These are phyloP conservation scores for Noctuana brunneofusca DNA, from an alignment of 2,888 invertebrate genomes.

Conservation along the genomic window DNA sequence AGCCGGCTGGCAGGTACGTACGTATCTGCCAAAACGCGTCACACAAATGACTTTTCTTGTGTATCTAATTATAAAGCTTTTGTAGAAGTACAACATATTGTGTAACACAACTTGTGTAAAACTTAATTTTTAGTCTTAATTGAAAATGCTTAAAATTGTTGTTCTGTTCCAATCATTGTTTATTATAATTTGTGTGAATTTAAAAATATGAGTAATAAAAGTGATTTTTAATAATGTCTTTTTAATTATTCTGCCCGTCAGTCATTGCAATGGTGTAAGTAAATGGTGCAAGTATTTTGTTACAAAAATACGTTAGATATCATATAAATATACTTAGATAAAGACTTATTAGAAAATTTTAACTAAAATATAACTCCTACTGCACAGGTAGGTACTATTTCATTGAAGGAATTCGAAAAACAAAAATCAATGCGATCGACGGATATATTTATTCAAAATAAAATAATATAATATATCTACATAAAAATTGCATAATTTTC, in stretches of 20 bases:
- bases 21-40: conserved; percentile 4
- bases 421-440: conserved; percentile 2
- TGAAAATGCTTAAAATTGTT: conserved; percentile 37
- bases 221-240: conserved; percentile 49
- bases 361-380: no score
- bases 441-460: conserved; percentile 22
- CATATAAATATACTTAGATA: no score
- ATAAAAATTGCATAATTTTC: no score
- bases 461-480: conserved; percentile 6
- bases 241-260: conserved; percentile 32
- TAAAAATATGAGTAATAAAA: conserved; percentile 52
- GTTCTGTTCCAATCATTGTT: conserved; percentile 40
- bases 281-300: no score
- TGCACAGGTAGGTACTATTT: no score
- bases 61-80: conserved; percentile 48
- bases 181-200: conserved; percentile 52
- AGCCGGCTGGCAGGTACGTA: neutral
- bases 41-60: conserved; percentile 32
- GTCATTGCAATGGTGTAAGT: neutral
- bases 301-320: no score
- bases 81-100: conserved; percentile 51
- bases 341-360: no score
- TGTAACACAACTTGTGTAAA: conserved; percentile 21
- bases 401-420: no score
- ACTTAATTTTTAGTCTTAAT: conserved; percentile 41